These are phyloP conservation scores for Megaceryle torquata DNA, from an alignment of 2,113 vertebrate genomes.

Conservation along the genomic window DNA sequence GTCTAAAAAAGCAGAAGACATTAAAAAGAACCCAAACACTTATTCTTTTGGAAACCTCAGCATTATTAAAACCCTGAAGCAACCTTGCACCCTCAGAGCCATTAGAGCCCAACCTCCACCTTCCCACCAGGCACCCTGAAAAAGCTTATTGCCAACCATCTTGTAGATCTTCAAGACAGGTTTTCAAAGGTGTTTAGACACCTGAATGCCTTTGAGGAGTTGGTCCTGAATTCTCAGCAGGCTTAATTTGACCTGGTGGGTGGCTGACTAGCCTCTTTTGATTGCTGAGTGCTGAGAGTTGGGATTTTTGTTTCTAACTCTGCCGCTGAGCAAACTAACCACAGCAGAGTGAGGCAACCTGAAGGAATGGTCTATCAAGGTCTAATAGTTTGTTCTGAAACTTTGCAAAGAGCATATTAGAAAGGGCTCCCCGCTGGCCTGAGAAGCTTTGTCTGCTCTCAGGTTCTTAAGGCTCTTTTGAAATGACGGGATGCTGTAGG, in stretches of 20 bases:
- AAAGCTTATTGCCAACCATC: background rate
- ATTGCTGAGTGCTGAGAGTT: background rate
- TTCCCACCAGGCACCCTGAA: background rate
- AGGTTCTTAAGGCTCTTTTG: background rate
- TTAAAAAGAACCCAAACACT: background rate
- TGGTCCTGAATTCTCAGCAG: background rate
- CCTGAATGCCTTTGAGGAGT: background rate
- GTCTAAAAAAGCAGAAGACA: background rate
- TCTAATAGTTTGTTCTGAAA: background rate
- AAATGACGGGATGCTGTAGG: background rate
- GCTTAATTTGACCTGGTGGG: background rate
- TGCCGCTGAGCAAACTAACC: background rate
- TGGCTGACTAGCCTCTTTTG: background rate
- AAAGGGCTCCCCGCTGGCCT: background rate
- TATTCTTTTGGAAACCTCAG: background rate
- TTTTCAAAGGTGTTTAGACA: background rate
- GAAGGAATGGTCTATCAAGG: background rate
- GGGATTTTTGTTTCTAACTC: background rate
- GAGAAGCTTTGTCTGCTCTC: background rate
- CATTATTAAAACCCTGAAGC: background rate
- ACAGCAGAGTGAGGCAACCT: background rate
- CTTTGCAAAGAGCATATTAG: background rate
- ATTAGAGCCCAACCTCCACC: background rate
- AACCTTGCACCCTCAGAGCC: background rate
- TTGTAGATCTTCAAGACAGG: background rate